Evolutionary conservation across 2,888 invertebrate genomes (phyloP).

Genomic region (Epistrophe grossulariae): DNA sequence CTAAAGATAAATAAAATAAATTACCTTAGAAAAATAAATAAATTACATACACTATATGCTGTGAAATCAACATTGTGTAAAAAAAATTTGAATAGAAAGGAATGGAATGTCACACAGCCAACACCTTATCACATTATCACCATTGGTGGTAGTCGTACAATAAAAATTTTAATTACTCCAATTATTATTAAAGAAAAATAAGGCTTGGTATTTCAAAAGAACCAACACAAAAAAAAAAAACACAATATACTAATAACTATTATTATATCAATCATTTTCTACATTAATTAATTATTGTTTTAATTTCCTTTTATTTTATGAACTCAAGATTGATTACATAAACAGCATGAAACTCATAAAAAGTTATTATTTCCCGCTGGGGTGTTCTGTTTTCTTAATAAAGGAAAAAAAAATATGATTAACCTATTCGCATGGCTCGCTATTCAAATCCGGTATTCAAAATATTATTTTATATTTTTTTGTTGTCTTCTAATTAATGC

Average conservation of each 20-base stretch:
- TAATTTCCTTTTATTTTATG: constrained; percentile 4
- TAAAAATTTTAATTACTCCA: constrained; percentile 9
- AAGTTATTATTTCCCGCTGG: constrained; percentile 9
- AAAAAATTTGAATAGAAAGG: neutral
- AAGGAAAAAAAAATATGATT: neutral
- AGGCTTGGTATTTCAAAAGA: neutral
- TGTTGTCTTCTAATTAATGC: constrained; percentile 2
- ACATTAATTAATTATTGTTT: constrained; percentile 15
- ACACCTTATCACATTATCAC: constrained; percentile 14
- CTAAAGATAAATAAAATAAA: neutral
- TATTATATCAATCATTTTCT: constrained; percentile 10
- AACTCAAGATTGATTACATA: constrained; percentile 17
- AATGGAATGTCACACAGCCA: constrained; percentile 1
- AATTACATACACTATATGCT: neutral
- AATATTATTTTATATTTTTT: neutral
- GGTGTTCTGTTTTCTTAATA: neutral
- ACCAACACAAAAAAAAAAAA: neutral
- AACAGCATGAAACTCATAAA: constrained; percentile 24
- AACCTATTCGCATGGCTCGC: neutral
- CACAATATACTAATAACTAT: neutral
- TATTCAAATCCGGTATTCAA: constrained; percentile 20
- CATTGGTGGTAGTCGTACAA: constrained; percentile 11
- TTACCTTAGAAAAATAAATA: neutral
- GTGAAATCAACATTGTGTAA: neutral
- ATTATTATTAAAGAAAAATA: neutral